Conservation (phyloP, 2,888 invertebrate genomes). For the Acanthopleura granulata region DNA sequence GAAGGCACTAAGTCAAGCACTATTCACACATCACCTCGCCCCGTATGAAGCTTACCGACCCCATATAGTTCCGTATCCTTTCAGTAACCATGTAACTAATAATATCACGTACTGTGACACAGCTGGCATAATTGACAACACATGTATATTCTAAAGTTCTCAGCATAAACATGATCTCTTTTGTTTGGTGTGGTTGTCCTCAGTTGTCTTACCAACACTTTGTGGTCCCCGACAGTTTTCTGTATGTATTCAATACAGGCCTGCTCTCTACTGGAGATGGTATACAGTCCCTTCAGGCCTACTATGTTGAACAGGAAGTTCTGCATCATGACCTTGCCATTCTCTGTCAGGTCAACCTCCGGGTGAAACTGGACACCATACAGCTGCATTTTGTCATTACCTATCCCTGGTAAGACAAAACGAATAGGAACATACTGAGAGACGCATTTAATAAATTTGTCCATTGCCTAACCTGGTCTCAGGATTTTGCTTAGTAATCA, state of each 20-base stretch:
- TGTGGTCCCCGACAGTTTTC: slow-evolving; percentile 89
- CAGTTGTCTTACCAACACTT: slow-evolving; percentile 84
- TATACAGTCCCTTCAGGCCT: slow-evolving; percentile 88
- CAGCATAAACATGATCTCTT: too few relatives aligned
- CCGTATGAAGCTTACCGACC: too few relatives aligned
- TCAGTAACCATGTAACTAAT: too few relatives aligned
- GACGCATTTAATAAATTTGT: neutral
- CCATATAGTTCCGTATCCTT: too few relatives aligned
- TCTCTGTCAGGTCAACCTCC: slow-evolving; percentile 94
- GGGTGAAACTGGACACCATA: slow-evolving; percentile 98
- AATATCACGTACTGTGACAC: too few relatives aligned
- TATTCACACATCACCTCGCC: too few relatives aligned
- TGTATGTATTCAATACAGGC: slow-evolving; percentile 93
- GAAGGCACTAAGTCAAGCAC: too few relatives aligned
- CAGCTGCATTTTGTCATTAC: slow-evolving; percentile 85
- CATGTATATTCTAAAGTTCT: too few relatives aligned
- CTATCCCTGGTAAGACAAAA: slow-evolving; percentile 77
- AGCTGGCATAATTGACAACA: too few relatives aligned
- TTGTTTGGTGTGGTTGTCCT: too few relatives aligned
- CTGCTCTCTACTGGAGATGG: slow-evolving; percentile 87
- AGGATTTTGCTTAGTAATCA: too few relatives aligned
- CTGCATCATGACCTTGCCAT: slow-evolving; percentile 90
- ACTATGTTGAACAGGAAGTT: slow-evolving; percentile 95
- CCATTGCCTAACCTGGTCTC: neutral
- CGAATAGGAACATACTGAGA: neutral